Conservation (phyloP, 2,888 invertebrate genomes). For the Chaitophorus viminalis region DNA sequence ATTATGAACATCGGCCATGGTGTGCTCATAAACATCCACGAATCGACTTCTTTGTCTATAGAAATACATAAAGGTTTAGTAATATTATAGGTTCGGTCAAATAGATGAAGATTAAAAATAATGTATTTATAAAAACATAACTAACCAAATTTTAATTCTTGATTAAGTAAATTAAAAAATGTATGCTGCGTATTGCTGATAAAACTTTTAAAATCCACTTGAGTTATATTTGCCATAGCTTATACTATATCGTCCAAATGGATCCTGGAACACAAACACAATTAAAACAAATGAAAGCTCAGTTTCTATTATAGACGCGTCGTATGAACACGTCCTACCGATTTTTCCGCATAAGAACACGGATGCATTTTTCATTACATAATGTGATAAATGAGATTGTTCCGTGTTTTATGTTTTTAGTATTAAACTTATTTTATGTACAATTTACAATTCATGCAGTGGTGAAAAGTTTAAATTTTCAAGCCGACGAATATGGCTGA, state of each 20-base stretch:
- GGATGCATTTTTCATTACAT: no score
- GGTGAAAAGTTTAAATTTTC: no score
- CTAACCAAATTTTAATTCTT: slow-evolving; percentile 52
- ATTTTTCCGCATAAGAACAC: no score
- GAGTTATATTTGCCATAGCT: not conserved
- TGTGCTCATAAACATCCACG: slow-evolving; percentile 75
- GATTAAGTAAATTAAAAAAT: slow-evolving; percentile 25
- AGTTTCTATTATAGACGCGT: no score
- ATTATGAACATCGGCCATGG: slow-evolving; percentile 74
- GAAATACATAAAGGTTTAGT: slow-evolving; percentile 65
- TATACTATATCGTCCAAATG: not conserved
- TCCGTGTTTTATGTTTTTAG: no score
- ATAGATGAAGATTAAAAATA: not conserved
- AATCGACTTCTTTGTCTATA: slow-evolving; percentile 75
- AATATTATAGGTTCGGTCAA: no score
- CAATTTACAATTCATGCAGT: no score
- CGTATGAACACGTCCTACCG: no score
- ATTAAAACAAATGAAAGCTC: not conserved
- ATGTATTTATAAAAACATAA: not conserved
- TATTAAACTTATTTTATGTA: no score
- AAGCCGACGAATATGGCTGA: not conserved
- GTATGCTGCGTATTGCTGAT: not conserved
- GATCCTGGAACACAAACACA: slow-evolving; percentile 14
- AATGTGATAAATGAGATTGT: no score
- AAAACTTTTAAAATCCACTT: slow-evolving; percentile 14